Evolutionary conservation across 2,888 invertebrate genomes (phyloP), one percentile per base, ranked within the genome.

Genomic region (Eutolmus rufibarbis): DNA sequence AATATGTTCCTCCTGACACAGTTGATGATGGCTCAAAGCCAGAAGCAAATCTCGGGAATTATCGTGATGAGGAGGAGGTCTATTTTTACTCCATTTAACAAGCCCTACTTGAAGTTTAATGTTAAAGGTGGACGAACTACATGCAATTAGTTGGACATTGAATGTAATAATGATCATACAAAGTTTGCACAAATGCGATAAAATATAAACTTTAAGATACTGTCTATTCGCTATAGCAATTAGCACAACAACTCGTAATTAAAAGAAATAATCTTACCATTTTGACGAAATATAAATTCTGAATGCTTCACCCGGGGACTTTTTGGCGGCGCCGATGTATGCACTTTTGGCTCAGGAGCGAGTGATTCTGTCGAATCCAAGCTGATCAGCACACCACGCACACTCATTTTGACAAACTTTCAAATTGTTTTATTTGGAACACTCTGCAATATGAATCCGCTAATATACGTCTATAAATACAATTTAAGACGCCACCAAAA

Each of bases 301-400:
- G 43, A 34, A 46, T 84, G 28, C 8, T 76, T 66, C 31, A 87
- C 87, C 34, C 87, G 86, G 19, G 89, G 89, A 85, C 87, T 89
- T 82, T 87, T 88, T 34, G 87, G 87, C 34, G 78, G n/a, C 46
- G 74, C n/a, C 7, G 88, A 23, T 31, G 76, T 76, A 57, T 5
- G 23, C 3, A 74, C 74, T 46, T 85, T 85, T 37, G 31, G 40
- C 40, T 74, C 74, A 5, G 74, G 1, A 1, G 12, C 56, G 4
- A 56, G n/a, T n/a, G 89, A 88, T 74, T 89, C 89, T 34, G 77
- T 86, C 31, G 89, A 89, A 86, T 89, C 89, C 8, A 86, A 85
- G n/a, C 87, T 87, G n/a, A 88, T 86, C 79, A 89, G 82, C 40
- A 89, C 87, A 82, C 89, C 89, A 81, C 89, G 89, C 23, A 87